Evolutionary conservation across 2,888 invertebrate species (phyloP).

Genomic region (Alloplasta piceator): DNA sequence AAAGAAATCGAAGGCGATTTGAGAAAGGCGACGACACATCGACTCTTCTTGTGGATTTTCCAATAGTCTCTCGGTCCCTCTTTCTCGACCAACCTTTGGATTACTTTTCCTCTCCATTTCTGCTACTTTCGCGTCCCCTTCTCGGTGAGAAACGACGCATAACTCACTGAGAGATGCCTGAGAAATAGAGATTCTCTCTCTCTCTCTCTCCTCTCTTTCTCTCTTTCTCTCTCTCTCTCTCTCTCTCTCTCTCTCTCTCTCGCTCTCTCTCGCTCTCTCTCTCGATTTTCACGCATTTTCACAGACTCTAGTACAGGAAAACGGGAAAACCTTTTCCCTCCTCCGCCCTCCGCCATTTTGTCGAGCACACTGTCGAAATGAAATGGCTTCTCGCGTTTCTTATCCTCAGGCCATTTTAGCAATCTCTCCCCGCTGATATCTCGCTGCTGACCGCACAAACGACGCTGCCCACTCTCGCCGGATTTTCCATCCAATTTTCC

Average conservation of each 20-base stretch:
- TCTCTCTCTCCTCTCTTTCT: conserved; percentile 2
- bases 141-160: conserved; percentile 60
- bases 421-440: conserved; percentile 18
- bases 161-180: conserved; percentile 42
- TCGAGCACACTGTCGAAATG: conserved; percentile 54
- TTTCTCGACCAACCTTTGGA: background rate
- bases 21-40: conserved; percentile 21
- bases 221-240: conserved; percentile 30
- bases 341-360: too few species aligned
- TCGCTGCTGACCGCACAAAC: conserved; percentile 44
- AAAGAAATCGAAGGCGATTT: background rate
- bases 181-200: conserved; percentile 38
- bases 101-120: conserved; percentile 5
- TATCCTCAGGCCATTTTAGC: conserved; percentile 48
- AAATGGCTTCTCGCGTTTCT: conserved; percentile 59
- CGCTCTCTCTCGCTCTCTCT: too few species aligned
- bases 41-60: conserved; percentile 22
- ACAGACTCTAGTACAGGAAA: background rate
- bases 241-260: too few species aligned
- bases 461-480: conserved; percentile 10
- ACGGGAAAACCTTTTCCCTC: too few species aligned
- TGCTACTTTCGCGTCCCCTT: conserved; percentile 37
- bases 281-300: too few species aligned
- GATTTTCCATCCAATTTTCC: conserved; percentile 34
- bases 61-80: background rate